Evolutionary conservation across 2,113 vertebrate species (phyloP).

Genomic region (Passer domesticus): DNA sequence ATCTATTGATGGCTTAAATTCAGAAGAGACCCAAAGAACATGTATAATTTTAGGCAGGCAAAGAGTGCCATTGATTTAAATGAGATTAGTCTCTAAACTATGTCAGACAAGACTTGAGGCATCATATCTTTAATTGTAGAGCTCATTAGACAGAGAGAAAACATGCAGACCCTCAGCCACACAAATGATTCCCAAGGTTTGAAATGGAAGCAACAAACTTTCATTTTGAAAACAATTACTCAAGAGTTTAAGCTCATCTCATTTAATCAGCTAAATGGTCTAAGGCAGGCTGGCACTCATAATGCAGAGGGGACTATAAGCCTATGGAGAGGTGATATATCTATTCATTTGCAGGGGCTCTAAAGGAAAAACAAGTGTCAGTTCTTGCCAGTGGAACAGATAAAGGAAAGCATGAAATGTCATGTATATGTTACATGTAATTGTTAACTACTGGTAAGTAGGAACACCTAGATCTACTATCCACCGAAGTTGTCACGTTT

Average conservation of each 20-base stretch:
- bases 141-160: not conserved
- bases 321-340: not conserved
- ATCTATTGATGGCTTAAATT: not conserved
- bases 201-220: not conserved
- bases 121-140: not conserved
- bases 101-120: not conserved
- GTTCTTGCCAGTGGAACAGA: not conserved
- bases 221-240: not conserved
- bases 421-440: not conserved
- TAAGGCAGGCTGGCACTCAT: not conserved
- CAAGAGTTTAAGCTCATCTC: not conserved
- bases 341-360: not conserved
- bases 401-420: not conserved
- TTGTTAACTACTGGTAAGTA: not conserved
- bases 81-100: constrained; percentile 3
- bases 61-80: not conserved
- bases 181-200: not conserved
- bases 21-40: not conserved
- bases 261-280: not conserved
- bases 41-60: not conserved
- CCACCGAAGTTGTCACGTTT: not conserved
- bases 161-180: not conserved
- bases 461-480: not conserved
- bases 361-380: not conserved
- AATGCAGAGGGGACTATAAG: not conserved